Percentiles rank a stretch among this genome's conserved stretches.
These are phyloP conservation scores for Mythimna vitellina DNA, from an alignment of 2,888 invertebrate species.

Conservation along the genomic window DNA sequence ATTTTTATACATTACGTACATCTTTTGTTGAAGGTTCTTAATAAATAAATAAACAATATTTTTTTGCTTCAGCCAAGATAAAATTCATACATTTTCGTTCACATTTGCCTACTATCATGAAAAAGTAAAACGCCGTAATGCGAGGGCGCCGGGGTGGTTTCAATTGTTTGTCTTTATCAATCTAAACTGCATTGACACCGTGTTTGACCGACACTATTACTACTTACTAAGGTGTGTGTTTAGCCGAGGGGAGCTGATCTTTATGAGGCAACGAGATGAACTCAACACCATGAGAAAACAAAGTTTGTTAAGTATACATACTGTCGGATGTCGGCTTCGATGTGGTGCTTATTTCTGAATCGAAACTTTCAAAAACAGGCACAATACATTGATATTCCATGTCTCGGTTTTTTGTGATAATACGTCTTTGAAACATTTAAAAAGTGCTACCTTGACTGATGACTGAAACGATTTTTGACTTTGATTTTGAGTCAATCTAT, in stretches of 20 bases:
- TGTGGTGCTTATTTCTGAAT: not conserved
- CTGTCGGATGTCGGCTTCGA: not conserved
- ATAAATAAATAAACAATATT: not conserved
- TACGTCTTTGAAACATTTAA: too few relatives aligned
- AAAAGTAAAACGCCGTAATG: conserved; percentile 2
- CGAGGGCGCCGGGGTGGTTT: conserved; percentile 18
- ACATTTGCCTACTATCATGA: not conserved
- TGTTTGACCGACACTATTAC: conserved; percentile 44
- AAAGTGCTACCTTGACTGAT: too few relatives aligned
- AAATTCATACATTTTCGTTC: not conserved
- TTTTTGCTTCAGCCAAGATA: not conserved
- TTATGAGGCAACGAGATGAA: conserved; percentile 43
- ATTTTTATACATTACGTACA: too few relatives aligned
- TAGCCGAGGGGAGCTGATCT: conserved; percentile 43
- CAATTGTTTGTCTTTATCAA: conserved; percentile 48
- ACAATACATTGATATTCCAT: too few relatives aligned
- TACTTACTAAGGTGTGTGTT: conserved; percentile 14
- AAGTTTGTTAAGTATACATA: not conserved
- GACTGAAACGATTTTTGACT: too few relatives aligned
- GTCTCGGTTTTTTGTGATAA: too few relatives aligned
- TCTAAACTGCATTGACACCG: conserved; percentile 27
- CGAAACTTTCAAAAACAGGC: too few relatives aligned
- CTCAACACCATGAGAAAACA: conserved; percentile 13
- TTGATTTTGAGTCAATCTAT: too few relatives aligned
- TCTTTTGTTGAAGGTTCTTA: too few relatives aligned